Conservation (phyloP, 2,888 invertebrate genomes). For the Branchipolynoe longqiensis region DNA sequence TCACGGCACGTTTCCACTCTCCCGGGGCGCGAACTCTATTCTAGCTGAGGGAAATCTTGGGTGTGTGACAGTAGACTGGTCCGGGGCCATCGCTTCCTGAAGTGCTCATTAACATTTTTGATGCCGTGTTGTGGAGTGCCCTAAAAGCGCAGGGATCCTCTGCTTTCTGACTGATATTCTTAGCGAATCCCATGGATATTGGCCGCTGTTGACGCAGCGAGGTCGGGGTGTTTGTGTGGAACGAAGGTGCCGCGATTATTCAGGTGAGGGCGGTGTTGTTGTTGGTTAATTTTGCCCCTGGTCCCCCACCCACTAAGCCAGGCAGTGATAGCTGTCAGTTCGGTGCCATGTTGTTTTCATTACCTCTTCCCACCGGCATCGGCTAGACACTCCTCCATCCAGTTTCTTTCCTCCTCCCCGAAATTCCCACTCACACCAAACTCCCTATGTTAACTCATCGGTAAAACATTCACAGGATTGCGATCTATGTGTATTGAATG, state of each 20-base stretch:
- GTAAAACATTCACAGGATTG: too few relatives aligned
- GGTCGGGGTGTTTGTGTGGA: neutral
- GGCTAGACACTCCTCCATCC: too few relatives aligned
- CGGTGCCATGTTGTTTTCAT: constrained; percentile 45
- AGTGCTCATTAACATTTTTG: constrained; percentile 52
- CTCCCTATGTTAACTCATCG: too few relatives aligned
- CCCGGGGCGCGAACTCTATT: neutral
- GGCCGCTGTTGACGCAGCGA: neutral
- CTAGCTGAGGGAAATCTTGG: neutral
- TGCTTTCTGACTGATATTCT: neutral
- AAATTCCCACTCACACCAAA: too few relatives aligned
- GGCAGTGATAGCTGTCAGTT: constrained; percentile 31
- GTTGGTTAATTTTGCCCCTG: neutral
- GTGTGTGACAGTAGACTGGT: constrained; percentile 22
- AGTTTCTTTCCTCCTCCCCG: too few relatives aligned
- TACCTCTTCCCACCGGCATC: constrained; percentile 12
- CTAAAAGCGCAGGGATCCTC: neutral
- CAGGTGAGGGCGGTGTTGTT: neutral
- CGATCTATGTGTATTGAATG: too few relatives aligned
- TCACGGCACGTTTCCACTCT: too few relatives aligned
- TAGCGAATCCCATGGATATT: neutral
- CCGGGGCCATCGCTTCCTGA: constrained; percentile 23
- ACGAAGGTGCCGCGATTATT: neutral
- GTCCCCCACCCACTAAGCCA: neutral
- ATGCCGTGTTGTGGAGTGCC: constrained; percentile 30